phyloP scores from a whole-genome alignment of 2,888 invertebrate genomes.

The Pardosa pseudoannulata region DNA sequence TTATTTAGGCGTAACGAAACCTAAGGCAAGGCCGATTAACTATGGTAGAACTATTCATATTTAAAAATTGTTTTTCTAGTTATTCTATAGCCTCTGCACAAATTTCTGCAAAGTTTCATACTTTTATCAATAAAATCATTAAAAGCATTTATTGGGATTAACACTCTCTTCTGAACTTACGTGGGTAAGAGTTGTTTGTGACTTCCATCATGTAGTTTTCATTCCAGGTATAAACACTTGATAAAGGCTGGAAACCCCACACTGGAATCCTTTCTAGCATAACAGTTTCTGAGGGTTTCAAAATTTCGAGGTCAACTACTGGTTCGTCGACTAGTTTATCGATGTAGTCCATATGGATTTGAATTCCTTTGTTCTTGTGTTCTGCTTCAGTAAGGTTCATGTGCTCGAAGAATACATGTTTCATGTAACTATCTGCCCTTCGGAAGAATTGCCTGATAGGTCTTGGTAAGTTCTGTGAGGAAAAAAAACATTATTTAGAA shows the following conservation, averaged over 20 bases:
- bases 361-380: not conserved
- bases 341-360: slow-evolving; percentile 4
- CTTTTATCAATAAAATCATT: too few relatives aligned
- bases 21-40: too few relatives aligned
- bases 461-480: not conserved
- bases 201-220: not conserved
- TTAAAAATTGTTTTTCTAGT: too few relatives aligned
- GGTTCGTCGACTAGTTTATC: slow-evolving; percentile 62
- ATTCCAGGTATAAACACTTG: slow-evolving; percentile 22
- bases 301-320: slow-evolving; percentile 52
- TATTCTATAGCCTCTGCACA: too few relatives aligned
- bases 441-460: not conserved
- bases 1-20: too few relatives aligned
- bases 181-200: slow-evolving; percentile 60
- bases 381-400: not conserved
- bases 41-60: too few relatives aligned
- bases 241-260: slow-evolving; percentile 43
- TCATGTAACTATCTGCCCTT: not conserved
- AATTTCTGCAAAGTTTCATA: too few relatives aligned
- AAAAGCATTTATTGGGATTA: too few relatives aligned
- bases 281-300: slow-evolving; percentile 45
- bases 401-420: not conserved
- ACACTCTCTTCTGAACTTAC: too few relatives aligned
- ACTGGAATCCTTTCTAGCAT: slow-evolving; percentile 28
- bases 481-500: too few relatives aligned